Evolutionary conservation across 35 echinoderm and acorn worm species (phyloP).

Genomic region (Patiria miniata): DNA sequence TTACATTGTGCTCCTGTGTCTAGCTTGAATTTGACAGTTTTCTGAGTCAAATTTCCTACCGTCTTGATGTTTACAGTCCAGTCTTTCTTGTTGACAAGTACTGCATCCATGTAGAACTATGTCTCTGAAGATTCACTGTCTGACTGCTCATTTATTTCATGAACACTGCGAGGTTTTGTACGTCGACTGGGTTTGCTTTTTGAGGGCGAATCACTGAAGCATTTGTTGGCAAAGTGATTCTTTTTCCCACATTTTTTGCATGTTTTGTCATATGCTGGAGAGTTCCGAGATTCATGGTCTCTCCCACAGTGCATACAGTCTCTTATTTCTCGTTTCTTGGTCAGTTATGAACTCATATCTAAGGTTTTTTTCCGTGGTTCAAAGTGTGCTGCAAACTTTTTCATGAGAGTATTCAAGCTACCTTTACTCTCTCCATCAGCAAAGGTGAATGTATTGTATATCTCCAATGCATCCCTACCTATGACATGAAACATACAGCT

Average conservation of each 20-base stretch:
- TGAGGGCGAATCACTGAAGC: not conserved
- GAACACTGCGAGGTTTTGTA: no score
- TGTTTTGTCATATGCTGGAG: not conserved
- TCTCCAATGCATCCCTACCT: not conserved
- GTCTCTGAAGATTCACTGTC: no score
- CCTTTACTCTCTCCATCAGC: not conserved
- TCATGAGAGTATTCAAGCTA: not conserved
- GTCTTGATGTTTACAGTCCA: no score
- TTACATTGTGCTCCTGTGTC: no score
- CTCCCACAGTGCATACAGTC: not conserved
- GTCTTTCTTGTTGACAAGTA: no score
- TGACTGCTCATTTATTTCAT: no score
- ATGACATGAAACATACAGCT: slow-evolving; percentile 6
- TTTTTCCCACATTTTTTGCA: not conserved
- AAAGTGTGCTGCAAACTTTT: not conserved
- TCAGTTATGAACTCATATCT: not conserved
- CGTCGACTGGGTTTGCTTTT: no score
- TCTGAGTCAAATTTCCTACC: no score
- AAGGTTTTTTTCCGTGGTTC: not conserved
- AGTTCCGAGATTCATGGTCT: not conserved
- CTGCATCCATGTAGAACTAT: no score
- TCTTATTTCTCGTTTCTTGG: not conserved
- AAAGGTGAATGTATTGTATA: slow-evolving; percentile 8
- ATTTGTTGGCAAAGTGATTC: not conserved
- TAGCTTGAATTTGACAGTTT: no score